Evolutionary conservation across 2,888 invertebrate species (phyloP).

Genomic region (Lucinisca nassula): DNA sequence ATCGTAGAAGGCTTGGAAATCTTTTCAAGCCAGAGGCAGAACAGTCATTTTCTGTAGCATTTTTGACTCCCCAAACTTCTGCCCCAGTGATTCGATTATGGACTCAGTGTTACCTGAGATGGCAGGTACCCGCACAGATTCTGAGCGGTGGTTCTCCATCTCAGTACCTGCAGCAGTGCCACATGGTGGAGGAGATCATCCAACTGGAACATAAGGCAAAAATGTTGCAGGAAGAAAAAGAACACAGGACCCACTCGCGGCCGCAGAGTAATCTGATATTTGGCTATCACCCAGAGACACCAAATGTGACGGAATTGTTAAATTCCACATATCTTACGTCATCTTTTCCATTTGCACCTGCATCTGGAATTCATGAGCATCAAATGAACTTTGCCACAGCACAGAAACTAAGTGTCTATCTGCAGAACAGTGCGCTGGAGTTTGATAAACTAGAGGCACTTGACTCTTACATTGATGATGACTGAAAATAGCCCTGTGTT

Average conservation of each 20-base stretch:
- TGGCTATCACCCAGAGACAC: conserved; percentile 68
- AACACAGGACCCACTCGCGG: conserved; percentile 49
- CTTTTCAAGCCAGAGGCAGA: conserved; percentile 41
- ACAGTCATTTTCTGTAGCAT: conserved; percentile 36
- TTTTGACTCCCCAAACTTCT: conserved; percentile 71
- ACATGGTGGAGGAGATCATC: conserved; percentile 88
- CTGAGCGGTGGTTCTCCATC: conserved; percentile 91
- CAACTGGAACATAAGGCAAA: conserved; percentile 82
- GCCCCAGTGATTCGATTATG: conserved; percentile 90
- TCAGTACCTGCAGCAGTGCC: conserved; percentile 87
- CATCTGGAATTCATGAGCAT: conserved; percentile 70
- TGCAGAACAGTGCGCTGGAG: conserved; percentile 79
- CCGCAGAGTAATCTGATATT: conserved; percentile 82
- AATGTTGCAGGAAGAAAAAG: conserved; percentile 62
- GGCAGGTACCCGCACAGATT: conserved; percentile 95
- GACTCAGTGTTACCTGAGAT: conserved; percentile 96
- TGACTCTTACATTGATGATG: conserved; percentile 48
- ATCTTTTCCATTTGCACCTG: conserved; percentile 83
- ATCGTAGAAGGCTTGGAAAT: conserved; percentile 5
- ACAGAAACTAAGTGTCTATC: conserved; percentile 75
- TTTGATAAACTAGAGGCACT: conserved; percentile 75
- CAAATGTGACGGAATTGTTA: conserved; percentile 72
- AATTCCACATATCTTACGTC: conserved; percentile 79
- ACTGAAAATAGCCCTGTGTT: no score
- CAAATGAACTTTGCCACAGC: conserved; percentile 72